Conservation (phyloP, 2,797 vertebrate species). For the Aphelocoma californica region DNA sequence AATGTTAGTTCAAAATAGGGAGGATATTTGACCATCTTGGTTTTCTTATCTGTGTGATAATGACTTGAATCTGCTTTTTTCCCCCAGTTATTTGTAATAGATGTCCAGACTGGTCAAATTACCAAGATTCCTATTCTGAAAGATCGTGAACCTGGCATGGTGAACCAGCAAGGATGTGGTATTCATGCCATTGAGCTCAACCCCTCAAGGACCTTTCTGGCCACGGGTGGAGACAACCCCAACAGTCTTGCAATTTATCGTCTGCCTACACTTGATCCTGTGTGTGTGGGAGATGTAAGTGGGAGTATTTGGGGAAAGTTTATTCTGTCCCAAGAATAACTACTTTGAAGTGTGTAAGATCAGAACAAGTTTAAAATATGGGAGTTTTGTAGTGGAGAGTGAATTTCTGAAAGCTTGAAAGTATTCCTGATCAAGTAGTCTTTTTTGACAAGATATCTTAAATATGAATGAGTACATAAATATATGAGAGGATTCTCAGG, state of each 20-base stretch:
- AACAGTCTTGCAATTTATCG: constrained; percentile 96
- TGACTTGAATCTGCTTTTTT: background rate
- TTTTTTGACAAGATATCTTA: background rate
- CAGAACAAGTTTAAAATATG: background rate
- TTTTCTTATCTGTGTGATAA: background rate
- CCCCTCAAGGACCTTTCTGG: constrained; percentile 89
- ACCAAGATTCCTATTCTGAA: constrained; percentile 96
- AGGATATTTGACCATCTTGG: background rate
- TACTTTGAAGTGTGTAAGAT: background rate
- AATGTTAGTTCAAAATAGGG: background rate
- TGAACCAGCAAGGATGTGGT: constrained; percentile 93
- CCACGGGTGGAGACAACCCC: constrained; percentile 97
- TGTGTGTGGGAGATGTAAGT: constrained; percentile 98
- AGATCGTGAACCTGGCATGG: constrained; percentile 82
- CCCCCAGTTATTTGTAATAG: constrained; percentile 90
- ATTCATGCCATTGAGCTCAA: constrained; percentile 98
- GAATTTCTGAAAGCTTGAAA: background rate
- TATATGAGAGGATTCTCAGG: background rate
- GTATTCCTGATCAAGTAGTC: background rate
- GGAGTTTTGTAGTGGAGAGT: background rate
- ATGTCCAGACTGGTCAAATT: constrained; percentile 91
- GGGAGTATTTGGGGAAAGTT: background rate
- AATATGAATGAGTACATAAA: background rate
- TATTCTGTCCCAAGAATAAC: background rate
- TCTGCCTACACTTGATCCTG: constrained; percentile 92